Percentiles rank a stretch among this genome's conserved stretches.
Conservation (phyloP, 92 coral and sea anemone genomes). For the Paramuricea clavata region DNA sequence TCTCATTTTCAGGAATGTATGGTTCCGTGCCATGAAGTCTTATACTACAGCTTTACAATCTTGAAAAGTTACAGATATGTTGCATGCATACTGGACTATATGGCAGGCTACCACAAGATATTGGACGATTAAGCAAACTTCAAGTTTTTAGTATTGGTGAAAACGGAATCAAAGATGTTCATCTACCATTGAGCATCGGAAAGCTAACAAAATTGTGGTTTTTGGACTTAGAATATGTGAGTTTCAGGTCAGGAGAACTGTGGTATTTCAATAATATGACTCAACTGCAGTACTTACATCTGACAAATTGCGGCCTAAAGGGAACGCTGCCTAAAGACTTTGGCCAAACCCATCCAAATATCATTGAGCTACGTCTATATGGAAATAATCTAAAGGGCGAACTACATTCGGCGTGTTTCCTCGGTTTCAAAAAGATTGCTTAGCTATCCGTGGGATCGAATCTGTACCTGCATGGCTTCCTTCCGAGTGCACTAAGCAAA, state of each 20-base stretch:
- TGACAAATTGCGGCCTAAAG: constrained; percentile 67
- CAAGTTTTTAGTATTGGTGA: constrained; percentile 84
- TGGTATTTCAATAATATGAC: too few relatives aligned
- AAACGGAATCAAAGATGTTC: too few relatives aligned
- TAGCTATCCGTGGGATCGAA: constrained; percentile 66
- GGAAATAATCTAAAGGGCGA: constrained; percentile 69
- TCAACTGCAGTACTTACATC: too few relatives aligned
- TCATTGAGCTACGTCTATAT: constrained; percentile 37
- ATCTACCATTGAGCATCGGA: too few relatives aligned
- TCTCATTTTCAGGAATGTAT: constrained; percentile 62
- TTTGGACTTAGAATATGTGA: too few relatives aligned
- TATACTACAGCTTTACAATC: too few relatives aligned
- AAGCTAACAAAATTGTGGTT: too few relatives aligned
- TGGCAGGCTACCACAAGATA: constrained; percentile 64
- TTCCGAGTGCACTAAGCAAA: constrained; percentile 62
- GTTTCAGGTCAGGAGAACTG: too few relatives aligned
- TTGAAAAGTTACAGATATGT: too few relatives aligned
- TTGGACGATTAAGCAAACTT: constrained; percentile 76
- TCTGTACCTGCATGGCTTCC: constrained; percentile 65
- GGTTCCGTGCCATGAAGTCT: constrained; percentile 58
- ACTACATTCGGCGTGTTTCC: constrained; percentile 13
- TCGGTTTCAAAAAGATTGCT: constrained; percentile 47
- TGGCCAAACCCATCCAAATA: too few relatives aligned
- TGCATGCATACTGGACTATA: constrained; percentile 43
- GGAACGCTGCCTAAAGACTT: constrained; percentile 66